phyloP scores from a whole-genome alignment of 92 coral and sea anemone species.

The Porites lobata region DNA sequence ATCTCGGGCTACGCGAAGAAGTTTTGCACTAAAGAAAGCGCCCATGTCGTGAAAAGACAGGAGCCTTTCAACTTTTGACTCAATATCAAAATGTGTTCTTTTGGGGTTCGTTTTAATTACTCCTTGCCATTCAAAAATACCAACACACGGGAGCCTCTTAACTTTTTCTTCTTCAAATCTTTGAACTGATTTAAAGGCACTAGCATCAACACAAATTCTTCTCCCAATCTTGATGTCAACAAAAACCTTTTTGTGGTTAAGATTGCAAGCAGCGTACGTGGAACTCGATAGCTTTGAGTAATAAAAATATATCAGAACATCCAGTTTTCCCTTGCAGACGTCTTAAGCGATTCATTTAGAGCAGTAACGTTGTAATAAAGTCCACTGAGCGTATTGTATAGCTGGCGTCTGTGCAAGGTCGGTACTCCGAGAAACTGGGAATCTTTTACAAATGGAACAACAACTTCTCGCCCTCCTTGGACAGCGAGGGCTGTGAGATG shows the following conservation, averaged over 20 bases:
- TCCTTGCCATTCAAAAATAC: slow-evolving; percentile 91
- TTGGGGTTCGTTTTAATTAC: background rate
- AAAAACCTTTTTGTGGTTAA: background rate
- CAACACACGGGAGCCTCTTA: slow-evolving; percentile 82
- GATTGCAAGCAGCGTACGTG: slow-evolving; percentile 58
- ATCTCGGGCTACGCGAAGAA: slow-evolving; percentile 69
- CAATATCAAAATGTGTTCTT: slow-evolving; percentile 76
- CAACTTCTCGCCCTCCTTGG: slow-evolving; percentile 77
- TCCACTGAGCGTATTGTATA: slow-evolving; percentile 49
- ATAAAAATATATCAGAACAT: slow-evolving; percentile 83
- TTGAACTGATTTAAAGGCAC: slow-evolving; percentile 67
- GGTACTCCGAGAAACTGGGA: slow-evolving; percentile 42
- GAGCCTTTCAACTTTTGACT: slow-evolving; percentile 42
- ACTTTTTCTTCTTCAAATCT: slow-evolving; percentile 78
- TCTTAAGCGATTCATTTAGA: slow-evolving; percentile 67
- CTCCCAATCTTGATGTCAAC: background rate
- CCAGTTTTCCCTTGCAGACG: slow-evolving; percentile 75
- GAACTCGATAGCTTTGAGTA: slow-evolving; percentile 59
- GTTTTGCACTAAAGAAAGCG: slow-evolving; percentile 58
- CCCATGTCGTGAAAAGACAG: slow-evolving; percentile 62
- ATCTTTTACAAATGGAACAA: slow-evolving; percentile 92
- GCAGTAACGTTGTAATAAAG: slow-evolving; percentile 71
- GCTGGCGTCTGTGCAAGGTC: background rate
- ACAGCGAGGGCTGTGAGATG: slow-evolving; percentile 88
- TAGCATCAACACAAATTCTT: slow-evolving; percentile 68